These are phyloP conservation scores for Drosophila limbata DNA, from an alignment of 2,888 invertebrate species.

Conservation along the genomic window DNA sequence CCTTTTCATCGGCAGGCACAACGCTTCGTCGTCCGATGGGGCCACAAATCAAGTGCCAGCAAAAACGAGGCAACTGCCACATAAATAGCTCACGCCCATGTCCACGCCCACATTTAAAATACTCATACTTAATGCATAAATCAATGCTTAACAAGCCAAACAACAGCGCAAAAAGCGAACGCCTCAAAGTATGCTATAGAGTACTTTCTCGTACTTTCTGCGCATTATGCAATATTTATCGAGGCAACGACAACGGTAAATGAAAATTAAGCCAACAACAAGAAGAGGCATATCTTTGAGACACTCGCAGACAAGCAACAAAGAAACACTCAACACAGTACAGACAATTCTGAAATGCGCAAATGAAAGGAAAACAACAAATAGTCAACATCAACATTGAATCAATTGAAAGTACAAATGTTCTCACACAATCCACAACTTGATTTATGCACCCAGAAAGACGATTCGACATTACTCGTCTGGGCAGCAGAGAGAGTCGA, in stretches of 20 bases:
- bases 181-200: conserved; percentile 43
- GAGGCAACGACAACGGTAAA: conserved; percentile 17
- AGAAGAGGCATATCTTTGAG: conserved; percentile 3
- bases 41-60: conserved; percentile 57
- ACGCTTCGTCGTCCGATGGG: conserved; percentile 29
- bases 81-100: conserved; percentile 51
- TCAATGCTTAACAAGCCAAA: conserved; percentile 58
- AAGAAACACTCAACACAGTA: background rate
- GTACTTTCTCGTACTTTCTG: conserved; percentile 26
- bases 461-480: background rate
- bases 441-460: conserved; percentile 48
- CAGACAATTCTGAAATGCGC: conserved; percentile 23
- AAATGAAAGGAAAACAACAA: conserved; percentile 30
- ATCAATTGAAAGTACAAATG: conserved; percentile 48
- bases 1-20: conserved; percentile 56
- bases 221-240: conserved; percentile 62
- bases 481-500: background rate
- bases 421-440: conserved; percentile 25
- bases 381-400: conserved; percentile 46
- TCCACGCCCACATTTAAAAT: conserved; percentile 61
- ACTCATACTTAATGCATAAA: conserved; percentile 62
- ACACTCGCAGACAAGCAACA: background rate
- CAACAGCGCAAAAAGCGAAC: conserved; percentile 23
- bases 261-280: conserved; percentile 13
- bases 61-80: conserved; percentile 59